Base-by-base conservation (phyloP, 2,888 invertebrate species). In the Drosophila colorata region DNA sequence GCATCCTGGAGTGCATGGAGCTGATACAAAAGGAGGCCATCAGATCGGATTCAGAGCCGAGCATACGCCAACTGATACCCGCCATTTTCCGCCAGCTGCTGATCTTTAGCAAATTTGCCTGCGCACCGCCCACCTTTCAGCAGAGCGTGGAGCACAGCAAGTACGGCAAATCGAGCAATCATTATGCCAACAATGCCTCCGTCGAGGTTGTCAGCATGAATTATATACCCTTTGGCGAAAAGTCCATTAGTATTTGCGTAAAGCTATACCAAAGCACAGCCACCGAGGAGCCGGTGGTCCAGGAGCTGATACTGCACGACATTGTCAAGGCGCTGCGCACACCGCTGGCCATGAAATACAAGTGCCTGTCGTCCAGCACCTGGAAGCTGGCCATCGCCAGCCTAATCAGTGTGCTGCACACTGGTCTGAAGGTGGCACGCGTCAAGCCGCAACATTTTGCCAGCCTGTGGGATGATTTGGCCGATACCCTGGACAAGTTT, bases 371-470 rank as follows among this genome's bases (percentile, higher is more conserved):
- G 3, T 94, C 95, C 59, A 95, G 95, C 73, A 96, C 96, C 13
- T 97, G 97, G 97, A 96, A 96, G 92, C 91, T 97, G 77, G 95
- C 96, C 13, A 96, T 97, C 35, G 95, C 95, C 57, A 95, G 96
- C 88, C 93, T 98, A 55, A 93, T 96, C 58, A 94, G 95, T 81
- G 95, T 98, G 20, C 93, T 99, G 68, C 95, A 95, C 74, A 95
- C 96, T 0, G 98, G 98, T 0, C 93, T 99, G 40, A 98, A 98
- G 6, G 93, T 98, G 20, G 98, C 98, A 23, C 94, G 98, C 80
- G 95, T 95, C 68, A 93, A 95, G 85, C 95, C 97, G 37, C 95
- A 95, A 71, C 94, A 94, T 41, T 96, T 96, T 91, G 93, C 94
- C 57, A 94, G 94, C 51, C 96, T 97, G 93, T 99, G 99, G 99